A percentile compares a stretch with the other conserved stretches of the same genome.
Evolutionary conservation across 1,140 invertebrate species (phyloP).

Genomic region (Drosophila sp.): DNA sequence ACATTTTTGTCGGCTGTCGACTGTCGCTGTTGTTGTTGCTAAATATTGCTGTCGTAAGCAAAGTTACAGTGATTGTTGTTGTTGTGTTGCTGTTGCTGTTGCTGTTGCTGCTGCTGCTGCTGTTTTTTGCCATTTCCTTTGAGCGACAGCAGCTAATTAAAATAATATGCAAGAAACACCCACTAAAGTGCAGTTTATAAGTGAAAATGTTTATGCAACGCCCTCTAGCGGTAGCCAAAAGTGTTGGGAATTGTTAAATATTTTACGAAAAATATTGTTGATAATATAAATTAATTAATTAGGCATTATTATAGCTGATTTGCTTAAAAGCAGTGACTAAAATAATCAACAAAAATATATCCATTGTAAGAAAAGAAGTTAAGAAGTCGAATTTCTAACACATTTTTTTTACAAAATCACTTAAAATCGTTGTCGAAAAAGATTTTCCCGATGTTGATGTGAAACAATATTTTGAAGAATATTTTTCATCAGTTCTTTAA

Average conservation of each 20-base stretch:
- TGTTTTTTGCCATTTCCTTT: conserved; percentile 7
- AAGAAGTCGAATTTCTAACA: no score
- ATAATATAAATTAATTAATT: no score
- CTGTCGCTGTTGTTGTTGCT: conserved; percentile 2
- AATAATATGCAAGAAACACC: conserved; percentile 65
- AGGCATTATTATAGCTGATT: no score
- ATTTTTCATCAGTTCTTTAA: no score
- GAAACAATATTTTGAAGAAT: no score
- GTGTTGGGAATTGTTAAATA: conserved; percentile 13
- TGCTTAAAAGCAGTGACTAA: no score
- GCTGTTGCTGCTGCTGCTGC: conserved; percentile 5
- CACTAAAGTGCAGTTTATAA: conserved; percentile 50
- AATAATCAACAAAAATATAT: no score
- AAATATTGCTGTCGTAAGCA: conserved; percentile 1
- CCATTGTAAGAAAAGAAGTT: no score
- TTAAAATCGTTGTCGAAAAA: no score
- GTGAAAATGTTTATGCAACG: conserved; percentile 43
- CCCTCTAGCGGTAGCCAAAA: conserved; percentile 16
- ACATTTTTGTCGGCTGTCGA: conserved; percentile 17
- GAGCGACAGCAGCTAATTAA: conserved; percentile 71
- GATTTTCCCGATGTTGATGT: no score
- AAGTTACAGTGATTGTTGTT: background rate
- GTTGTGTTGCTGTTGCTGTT: no score
- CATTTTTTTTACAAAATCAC: no score
- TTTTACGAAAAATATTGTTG: conserved; percentile 2